These are phyloP conservation scores for Indicator maculatus DNA, from an alignment of 2,113 vertebrate genomes.

Conservation along the genomic window DNA sequence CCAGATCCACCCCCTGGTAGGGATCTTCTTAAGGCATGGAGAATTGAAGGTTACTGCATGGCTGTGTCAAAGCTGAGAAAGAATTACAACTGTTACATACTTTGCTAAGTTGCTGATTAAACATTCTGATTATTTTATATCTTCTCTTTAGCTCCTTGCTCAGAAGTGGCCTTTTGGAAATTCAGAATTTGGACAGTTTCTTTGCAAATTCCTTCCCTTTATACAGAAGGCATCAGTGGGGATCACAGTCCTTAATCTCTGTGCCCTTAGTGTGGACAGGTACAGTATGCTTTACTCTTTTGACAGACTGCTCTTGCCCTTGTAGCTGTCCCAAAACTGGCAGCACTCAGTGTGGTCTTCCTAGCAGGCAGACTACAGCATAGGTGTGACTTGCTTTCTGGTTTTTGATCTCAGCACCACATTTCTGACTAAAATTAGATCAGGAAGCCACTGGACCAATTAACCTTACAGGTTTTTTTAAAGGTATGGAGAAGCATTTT, in stretches of 20 bases:
- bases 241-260: conserved; percentile 96
- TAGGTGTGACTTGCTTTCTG: neutral
- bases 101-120: neutral
- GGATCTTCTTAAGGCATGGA: neutral
- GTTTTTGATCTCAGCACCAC: neutral
- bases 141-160: conserved; percentile 84
- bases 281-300: conserved; percentile 60
- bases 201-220: conserved; percentile 95
- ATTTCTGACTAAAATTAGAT: neutral
- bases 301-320: neutral
- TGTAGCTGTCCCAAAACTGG: neutral
- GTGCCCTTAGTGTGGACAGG: conserved; percentile 98
- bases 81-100: neutral
- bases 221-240: conserved; percentile 97
- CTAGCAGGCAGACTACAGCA: neutral
- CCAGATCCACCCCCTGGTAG: neutral
- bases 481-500: neutral
- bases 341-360: neutral
- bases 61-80: neutral
- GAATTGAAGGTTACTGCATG: neutral
- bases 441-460: neutral
- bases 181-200: conserved; percentile 79
- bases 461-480: neutral
- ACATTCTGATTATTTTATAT: conserved; percentile 33
- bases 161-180: conserved; percentile 84